Evolutionary conservation across 1,140 invertebrate genomes (phyloP).

Genomic region (Telenomus remus): DNA sequence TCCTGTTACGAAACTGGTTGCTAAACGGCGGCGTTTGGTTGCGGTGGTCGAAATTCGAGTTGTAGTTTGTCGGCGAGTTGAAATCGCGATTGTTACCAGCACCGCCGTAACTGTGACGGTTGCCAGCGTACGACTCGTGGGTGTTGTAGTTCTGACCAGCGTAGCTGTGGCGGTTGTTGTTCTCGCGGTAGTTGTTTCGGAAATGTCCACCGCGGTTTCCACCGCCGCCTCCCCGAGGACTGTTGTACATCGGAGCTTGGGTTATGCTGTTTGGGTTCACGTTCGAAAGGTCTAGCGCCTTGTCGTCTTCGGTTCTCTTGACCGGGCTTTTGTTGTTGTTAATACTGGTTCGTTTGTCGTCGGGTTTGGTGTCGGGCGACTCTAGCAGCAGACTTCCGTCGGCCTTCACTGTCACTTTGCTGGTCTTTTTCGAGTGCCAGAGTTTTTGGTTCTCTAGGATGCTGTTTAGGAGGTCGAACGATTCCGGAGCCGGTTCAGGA

Average conservation of each 20-base stretch:
- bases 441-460: slow-evolving; percentile 85
- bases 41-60: slow-evolving; percentile 65
- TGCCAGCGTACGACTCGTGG: slow-evolving; percentile 55
- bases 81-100: slow-evolving; percentile 63
- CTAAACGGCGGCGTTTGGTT: slow-evolving; percentile 60
- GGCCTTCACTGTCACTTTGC: slow-evolving; percentile 78
- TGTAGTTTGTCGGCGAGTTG: slow-evolving; percentile 61
- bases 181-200: slow-evolving; percentile 65
- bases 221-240: slow-evolving; percentile 68
- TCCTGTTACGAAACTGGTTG: slow-evolving; percentile 68
- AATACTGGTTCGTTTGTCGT: slow-evolving; percentile 58
- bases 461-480: slow-evolving; percentile 80
- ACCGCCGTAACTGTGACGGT: slow-evolving; percentile 66
- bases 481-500: not conserved
- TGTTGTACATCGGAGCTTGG: slow-evolving; percentile 79
- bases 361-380: slow-evolving; percentile 48
- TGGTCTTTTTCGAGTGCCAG: slow-evolving; percentile 80
- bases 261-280: slow-evolving; percentile 67
- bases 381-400: slow-evolving; percentile 78
- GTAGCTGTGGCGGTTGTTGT: slow-evolving; percentile 65
- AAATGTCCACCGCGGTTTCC: slow-evolving; percentile 67
- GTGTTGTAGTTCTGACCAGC: slow-evolving; percentile 57
- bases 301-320: slow-evolving; percentile 57
- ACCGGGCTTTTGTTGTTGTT: slow-evolving; percentile 65
- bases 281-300: slow-evolving; percentile 62